Evolutionary conservation across 2,113 vertebrate genomes (phyloP), one percentile per base, ranked within the genome.

Genomic region (Eclectus roratus): DNA sequence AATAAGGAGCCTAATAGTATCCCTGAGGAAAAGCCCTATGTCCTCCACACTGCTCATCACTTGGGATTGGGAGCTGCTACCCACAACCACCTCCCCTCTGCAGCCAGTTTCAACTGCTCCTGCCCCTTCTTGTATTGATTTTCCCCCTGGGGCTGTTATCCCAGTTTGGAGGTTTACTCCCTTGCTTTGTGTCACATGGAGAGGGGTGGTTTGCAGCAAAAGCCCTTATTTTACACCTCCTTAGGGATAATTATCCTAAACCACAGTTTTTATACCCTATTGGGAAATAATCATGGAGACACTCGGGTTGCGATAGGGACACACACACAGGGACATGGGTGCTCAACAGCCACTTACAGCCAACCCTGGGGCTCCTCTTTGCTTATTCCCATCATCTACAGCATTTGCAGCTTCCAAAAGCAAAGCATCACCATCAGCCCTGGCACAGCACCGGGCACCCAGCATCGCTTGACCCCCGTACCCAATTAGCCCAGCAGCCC

Each of bases 401-500:
- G 18, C 2, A 0, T 31, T 73, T 86, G 4, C 18, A 72, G 79
- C 25, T 85, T 80, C 55, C 27, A 0, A 33, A 46, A 27, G 56
- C 43, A 16, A 31, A 37, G 21, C 44, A 12, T 17, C 9, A 1
- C 69, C 27, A 13, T 13, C 3, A 3, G 47, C 66, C 14, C 89
- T 21, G 5, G 28, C 46, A 18, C 6, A 25, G 84, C 39, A 9
- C 55, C 2, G 0, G 52, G 73, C 28, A 4, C 6, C 6, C 46
- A 8, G 41, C 23, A n/a, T 41, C 13, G 3, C 11, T 25, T 88
- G 96, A 96, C 96, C 97, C 96, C 87, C 81, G 95, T 91, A 82
- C 91, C 96, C 97, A 97, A 97, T 97, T 98, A 98, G 94, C 85
- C 43, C 95, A 96, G 47, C 64, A 97, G 97, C 64, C 35, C 6